Evolutionary conservation across 2,797 vertebrate species (phyloP).

Genomic region (Sphenopsis melanotis): DNA sequence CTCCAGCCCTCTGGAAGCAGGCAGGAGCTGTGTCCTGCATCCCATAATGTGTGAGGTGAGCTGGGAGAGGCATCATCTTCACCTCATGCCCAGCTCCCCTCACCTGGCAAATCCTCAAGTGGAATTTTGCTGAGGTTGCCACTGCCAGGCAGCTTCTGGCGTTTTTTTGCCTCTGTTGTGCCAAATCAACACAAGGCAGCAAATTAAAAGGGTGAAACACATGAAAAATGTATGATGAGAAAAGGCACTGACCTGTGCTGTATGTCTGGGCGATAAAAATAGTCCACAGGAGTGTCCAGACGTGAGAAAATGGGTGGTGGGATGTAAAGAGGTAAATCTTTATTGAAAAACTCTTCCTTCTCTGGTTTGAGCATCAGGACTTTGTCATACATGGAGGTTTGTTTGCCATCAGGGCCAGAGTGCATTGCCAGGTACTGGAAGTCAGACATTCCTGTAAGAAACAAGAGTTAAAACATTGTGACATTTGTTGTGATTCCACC

Average conservation of each 20-base stretch:
- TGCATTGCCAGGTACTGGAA: conserved; percentile 92
- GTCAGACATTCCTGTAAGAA: conserved; percentile 88
- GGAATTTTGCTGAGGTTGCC: neutral
- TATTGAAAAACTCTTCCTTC: conserved; percentile 88
- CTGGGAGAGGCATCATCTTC: neutral
- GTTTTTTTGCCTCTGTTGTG: neutral
- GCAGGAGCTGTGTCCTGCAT: neutral
- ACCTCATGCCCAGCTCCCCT: neutral
- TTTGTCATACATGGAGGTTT: conserved; percentile 87
- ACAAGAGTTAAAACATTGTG: neutral
- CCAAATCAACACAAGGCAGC: neutral
- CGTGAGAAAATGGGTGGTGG: conserved; percentile 95
- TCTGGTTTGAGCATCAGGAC: conserved; percentile 86
- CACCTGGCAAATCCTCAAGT: neutral
- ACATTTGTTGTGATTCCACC: neutral
- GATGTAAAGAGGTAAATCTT: conserved; percentile 84
- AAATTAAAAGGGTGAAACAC: neutral
- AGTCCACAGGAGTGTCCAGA: conserved; percentile 88
- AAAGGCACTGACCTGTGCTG: conserved; percentile 76
- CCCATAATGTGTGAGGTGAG: accelerated
- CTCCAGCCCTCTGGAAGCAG: neutral
- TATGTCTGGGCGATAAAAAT: conserved; percentile 88
- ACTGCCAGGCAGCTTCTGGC: neutral
- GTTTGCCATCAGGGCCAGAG: conserved; percentile 69
- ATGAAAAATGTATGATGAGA: neutral